Base-by-base conservation (phyloP, 1,140 invertebrate genomes). In the Drosophila pandora region DNA sequence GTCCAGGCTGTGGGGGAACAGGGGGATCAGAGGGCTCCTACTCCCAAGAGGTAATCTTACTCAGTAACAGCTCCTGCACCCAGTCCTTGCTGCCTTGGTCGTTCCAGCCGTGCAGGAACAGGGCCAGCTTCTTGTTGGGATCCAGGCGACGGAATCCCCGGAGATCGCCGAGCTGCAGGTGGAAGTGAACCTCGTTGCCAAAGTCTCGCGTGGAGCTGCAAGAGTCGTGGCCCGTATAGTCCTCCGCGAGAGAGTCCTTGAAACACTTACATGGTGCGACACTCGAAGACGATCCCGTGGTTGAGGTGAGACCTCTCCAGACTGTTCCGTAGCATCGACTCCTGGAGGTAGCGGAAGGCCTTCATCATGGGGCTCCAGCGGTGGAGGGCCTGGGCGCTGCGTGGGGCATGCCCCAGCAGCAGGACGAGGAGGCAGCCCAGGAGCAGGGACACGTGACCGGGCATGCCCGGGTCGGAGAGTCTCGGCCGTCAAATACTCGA, bases 21-120 rank as follows among this genome's bases (percentile, higher is more conserved):
- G 10, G 1, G 34, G 34, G 12, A 37, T 37, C 10, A 37, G 34
- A 21, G 12, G 17, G 21, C 5, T 47, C 12, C 5, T 7, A 13
- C 9, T 6, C 1, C 8, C 10, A 7, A 10, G 21, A 0, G 13
- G 4, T 49, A 5, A 25, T 59, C 71, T 71, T 67, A 91, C 90
- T 85, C 13, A 77, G 59, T 6, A 90, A 34, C 1, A 91, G 56
- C 30, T 90, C 88, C 22, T 89, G 89, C 4, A 91, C 81, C 90
- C 90, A 91, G 12, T 76, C 79, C 55, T 90, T 91, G 61, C 87
- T 90, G 49, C 85, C 89, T 34, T 90, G 79, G 71, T 91, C 90
- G 47, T 90, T 88, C 90, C 90, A 91, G 9, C 90, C 90, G 45
- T 91, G 90, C n/a, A 91, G 13, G 4, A 91, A 89, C 5, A 91